Base-by-base conservation (phyloP, 2,888 invertebrate genomes). In the Drosophila conformis region DNA sequence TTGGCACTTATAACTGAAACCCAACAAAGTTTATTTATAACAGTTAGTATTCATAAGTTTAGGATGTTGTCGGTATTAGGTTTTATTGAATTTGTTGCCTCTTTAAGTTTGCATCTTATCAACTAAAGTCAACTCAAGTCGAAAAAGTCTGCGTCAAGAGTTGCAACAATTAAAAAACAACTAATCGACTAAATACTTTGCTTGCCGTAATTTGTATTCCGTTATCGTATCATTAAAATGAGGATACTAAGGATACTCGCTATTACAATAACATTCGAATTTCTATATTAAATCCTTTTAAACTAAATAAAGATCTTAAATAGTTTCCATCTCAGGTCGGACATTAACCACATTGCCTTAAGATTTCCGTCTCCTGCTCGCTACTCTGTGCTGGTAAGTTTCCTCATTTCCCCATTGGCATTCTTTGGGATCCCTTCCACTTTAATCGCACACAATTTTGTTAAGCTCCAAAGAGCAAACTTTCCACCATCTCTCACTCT, bases 361-460 rank as follows among this genome's bases (percentile, higher is more conserved):
- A 13, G n/a, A 25, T 36, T 15, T 13, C 15, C 15, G 15, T 21
- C 29, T 15, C 15, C 40, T 21, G n/a, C 27, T 54, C 11, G 6
- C 5, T 2, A 40, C n/a, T 25, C 31, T 15, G 35, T 10, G 25
- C 8, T 29, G 18, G 38, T 29, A 6, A 36, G 10, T 65, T 21
- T 25, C 15, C 25, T 27, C n/a, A 54, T 54, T 54, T 54, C 13
- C n/a, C 6, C 5, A 33, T 33, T 46, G 46, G 8, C 11, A 25
- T 11, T 33, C 4, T 7, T 11, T 29, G 13, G 5, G 11, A 38
- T 42, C 11, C 7, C 15, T 11, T 49, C 18, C 27, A 8, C 29
- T 46, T 36, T 31, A 77, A 71, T 71, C 52, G 57, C 21, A 31
- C 49, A 52, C 31, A 33, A 36, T 49, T 53, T 33, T n/a, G 29